A percentile compares a stretch with the other conserved stretches of the same genome.
Evolutionary conservation across 2,888 invertebrate genomes (phyloP).

Genomic region (Caenorhabditis zanzibari): DNA sequence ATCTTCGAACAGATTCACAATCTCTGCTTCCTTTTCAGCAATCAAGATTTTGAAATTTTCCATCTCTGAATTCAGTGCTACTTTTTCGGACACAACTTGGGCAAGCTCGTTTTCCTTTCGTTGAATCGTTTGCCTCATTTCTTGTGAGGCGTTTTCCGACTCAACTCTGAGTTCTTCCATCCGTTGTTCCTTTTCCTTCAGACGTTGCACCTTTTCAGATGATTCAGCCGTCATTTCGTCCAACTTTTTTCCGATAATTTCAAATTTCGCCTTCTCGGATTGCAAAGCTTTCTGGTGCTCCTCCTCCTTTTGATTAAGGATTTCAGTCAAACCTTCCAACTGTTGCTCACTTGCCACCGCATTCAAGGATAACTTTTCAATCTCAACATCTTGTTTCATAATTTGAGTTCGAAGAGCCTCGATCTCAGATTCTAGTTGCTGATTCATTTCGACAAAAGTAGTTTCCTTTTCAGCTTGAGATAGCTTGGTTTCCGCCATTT

Average conservation of each 20-base stretch:
- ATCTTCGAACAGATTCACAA: neutral
- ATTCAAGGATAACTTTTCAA: neutral
- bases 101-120: conserved; percentile 5
- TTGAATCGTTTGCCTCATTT: neutral
- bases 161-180: neutral
- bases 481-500: neutral
- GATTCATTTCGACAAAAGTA: neutral
- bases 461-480: neutral
- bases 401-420: conserved; percentile 17
- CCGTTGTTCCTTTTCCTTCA: neutral
- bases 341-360: neutral
- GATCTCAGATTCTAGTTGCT: neutral
- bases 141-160: neutral
- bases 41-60: neutral
- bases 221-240: conserved; percentile 5
- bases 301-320: neutral
- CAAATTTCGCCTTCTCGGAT: neutral
- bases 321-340: conserved; percentile 3
- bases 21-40: neutral
- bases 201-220: neutral
- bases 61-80: neutral
- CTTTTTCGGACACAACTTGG: neutral
- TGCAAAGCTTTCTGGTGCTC: conserved; percentile 3
- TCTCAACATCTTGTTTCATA: conserved; percentile 16
- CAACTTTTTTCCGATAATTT: conserved; percentile 18